Conservation (phyloP, 2,797 vertebrate genomes). For the Spinus olivaceus region DNA sequence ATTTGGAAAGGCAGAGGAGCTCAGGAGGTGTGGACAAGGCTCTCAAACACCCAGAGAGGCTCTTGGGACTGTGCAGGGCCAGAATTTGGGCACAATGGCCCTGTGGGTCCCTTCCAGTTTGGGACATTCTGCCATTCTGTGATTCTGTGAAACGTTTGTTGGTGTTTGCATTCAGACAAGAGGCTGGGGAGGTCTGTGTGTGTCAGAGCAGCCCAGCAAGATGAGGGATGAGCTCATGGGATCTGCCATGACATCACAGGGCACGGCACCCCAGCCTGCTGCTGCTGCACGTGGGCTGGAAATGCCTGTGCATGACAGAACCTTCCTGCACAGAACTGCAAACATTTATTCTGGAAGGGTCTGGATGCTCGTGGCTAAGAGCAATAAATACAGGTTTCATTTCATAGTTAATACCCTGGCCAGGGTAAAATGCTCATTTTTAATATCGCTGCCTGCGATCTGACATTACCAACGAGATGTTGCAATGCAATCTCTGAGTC, state of each 20-base stretch:
- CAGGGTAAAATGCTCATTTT: conserved; percentile 66
- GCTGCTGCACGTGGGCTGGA: neutral
- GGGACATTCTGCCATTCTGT: accelerated
- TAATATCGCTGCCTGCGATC: conserved; percentile 64
- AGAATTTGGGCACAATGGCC: accelerated
- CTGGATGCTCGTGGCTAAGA: conserved; percentile 32
- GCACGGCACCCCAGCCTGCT: neutral
- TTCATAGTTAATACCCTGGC: conserved; percentile 50
- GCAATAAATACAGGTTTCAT: conserved; percentile 65
- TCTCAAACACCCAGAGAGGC: neutral
- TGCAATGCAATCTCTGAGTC: conserved; percentile 70
- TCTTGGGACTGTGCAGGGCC: neutral
- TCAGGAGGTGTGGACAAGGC: neutral
- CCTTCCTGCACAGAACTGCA: conserved; percentile 48
- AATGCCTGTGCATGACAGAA: conserved; percentile 31
- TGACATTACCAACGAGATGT: conserved; percentile 68
- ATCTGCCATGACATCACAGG: neutral
- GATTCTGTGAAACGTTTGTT: accelerated
- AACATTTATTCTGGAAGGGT: conserved; percentile 69
- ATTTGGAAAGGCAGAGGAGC: neutral
- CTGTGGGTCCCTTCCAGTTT: neutral
- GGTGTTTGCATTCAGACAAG: neutral
- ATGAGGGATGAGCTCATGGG: neutral
- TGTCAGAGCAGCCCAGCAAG: neutral
- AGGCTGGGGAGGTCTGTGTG: neutral